These are phyloP conservation scores for Proteles cristata DNA, from an alignment of 2,113 vertebrate species.

Conservation along the genomic window DNA sequence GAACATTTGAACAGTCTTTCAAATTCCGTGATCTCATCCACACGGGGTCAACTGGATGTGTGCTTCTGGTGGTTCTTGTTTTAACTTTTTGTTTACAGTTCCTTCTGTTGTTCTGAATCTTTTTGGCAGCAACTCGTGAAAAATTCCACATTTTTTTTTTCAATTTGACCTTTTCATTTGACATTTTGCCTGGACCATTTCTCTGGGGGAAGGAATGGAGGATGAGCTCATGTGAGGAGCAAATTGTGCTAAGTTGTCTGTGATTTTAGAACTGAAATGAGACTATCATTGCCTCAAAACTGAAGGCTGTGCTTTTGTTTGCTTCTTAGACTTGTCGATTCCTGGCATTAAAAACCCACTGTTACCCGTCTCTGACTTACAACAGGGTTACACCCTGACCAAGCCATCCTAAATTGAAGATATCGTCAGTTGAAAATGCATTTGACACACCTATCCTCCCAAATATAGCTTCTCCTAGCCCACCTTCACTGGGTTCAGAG, in stretches of 20 bases:
- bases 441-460: not conserved
- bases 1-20: not conserved
- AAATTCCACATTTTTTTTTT: not conserved
- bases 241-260: not conserved
- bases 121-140: not conserved
- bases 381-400: not conserved
- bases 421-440: not conserved
- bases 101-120: not conserved
- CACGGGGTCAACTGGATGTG: not conserved
- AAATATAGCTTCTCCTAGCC: not conserved
- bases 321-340: not conserved
- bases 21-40: not conserved
- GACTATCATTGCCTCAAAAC: not conserved
- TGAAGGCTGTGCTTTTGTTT: not conserved
- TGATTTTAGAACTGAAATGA: not conserved
- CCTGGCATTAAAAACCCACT: not conserved
- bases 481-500: not conserved
- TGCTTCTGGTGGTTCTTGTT: not conserved
- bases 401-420: not conserved
- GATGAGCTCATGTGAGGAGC: not conserved
- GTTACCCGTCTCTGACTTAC: not conserved
- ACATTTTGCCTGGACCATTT: not conserved
- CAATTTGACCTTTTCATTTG: not conserved
- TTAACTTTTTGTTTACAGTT: not conserved
- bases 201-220: not conserved